phyloP scores from a whole-genome alignment of 2,888 invertebrate species.

The Eristalis arbustorum region DNA sequence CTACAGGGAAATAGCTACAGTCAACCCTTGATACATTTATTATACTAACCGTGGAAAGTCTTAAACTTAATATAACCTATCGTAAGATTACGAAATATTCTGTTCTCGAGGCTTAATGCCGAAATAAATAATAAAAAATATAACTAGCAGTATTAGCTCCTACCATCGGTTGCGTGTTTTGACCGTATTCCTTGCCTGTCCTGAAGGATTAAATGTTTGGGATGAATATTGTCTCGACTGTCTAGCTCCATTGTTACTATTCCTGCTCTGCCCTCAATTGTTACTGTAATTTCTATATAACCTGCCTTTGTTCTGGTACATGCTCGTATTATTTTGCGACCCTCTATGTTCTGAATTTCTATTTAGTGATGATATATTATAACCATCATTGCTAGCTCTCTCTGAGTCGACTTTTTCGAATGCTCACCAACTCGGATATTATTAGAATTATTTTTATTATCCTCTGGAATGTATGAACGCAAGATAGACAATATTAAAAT shows the following conservation, averaged over 20 bases:
- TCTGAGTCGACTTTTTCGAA: not conserved
- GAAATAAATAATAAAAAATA: too few relatives aligned
- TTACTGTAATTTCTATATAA: not conserved
- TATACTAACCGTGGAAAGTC: constrained; percentile 2
- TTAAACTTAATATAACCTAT: not conserved
- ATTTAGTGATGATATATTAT: not conserved
- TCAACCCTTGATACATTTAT: not conserved
- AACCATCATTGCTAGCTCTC: not conserved
- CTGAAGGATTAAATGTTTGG: constrained; percentile 1
- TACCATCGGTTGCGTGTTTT: not conserved
- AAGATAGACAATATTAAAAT: not conserved
- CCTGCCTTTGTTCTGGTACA: not conserved
- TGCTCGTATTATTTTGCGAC: not conserved
- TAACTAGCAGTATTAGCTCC: not conserved
- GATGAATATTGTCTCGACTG: constrained; percentile 3
- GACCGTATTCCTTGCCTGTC: not conserved
- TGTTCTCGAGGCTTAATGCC: too few relatives aligned
- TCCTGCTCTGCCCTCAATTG: not conserved
- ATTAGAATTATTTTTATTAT: not conserved
- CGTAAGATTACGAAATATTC: not conserved
- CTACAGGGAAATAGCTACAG: not conserved
- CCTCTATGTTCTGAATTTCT: not conserved
- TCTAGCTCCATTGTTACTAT: not conserved
- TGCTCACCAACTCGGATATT: not conserved
- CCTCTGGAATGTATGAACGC: not conserved